These are phyloP conservation scores for Metellina segmentata DNA, from an alignment of 2,888 invertebrate species.

Conservation along the genomic window DNA sequence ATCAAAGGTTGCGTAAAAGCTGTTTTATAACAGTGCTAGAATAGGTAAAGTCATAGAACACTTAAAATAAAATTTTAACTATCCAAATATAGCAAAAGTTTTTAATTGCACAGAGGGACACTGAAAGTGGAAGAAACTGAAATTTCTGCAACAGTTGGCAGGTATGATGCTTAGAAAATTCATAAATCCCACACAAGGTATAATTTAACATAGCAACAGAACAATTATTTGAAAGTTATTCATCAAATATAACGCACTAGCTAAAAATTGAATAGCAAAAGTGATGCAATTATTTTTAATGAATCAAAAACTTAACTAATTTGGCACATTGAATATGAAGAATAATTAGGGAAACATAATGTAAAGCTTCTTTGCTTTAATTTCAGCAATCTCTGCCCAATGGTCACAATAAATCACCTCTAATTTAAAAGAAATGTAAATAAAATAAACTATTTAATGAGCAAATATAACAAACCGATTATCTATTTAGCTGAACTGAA, in stretches of 20 bases:
- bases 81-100: no score
- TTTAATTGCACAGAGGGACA: no score
- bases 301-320: conserved; percentile 6
- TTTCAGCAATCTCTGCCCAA: neutral
- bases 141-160: no score
- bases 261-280: neutral
- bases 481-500: neutral
- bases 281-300: neutral
- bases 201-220: no score
- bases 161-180: no score
- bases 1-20: no score
- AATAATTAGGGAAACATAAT: conserved; percentile 8
- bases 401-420: conserved; percentile 17
- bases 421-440: conserved; percentile 1
- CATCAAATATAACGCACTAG: neutral
- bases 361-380: neutral
- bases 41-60: no score
- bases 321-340: conserved; percentile 39
- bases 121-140: no score
- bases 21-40: no score
- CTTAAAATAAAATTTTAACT: no score
- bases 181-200: no score
- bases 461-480: neutral
- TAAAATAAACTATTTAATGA: neutral
- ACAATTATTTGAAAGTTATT: neutral